Evolutionary conservation across 2,888 invertebrate species (phyloP), one percentile per base, ranked within the genome.

Genomic region (Apotomis capreana): DNA sequence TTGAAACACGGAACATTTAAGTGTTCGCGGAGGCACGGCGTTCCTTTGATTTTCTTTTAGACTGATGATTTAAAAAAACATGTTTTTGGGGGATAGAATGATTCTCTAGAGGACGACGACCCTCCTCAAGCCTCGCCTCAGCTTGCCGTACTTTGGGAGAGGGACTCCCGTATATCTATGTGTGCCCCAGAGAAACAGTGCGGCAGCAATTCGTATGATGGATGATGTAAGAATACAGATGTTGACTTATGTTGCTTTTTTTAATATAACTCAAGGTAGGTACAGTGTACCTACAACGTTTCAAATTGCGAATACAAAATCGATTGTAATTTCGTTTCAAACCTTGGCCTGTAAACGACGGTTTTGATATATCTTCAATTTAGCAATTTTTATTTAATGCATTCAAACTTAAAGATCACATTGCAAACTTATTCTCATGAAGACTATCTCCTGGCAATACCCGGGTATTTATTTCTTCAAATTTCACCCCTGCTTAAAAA

Each of bases 31-130:
- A 10, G 10, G 0, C 10, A 9, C 3, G 49, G 49, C 5, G 5
- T 40, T 49, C 6, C 9, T 10, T 40, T 49, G 6, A 49, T 9
- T 9, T 9, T 49, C 6, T 49, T 49, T 49, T 10, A 10, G 13
- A 9, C 8, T n/a, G 12, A 44, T 13, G 0, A 10, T 15, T 44
- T 44, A 44, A 8, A 40, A 65, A 55, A 46, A 9, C 5, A 54
- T 49, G 54, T 54, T 64, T 40, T 15, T 54, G 6, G 13, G 40
- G 40, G 40, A 6, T 9, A 13, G 46, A 60, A 26, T 40, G 3
- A 64, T 55, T 54, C 15, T 64, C 64, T 6, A 10, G 63, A 64
- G 63, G 15, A 10, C 15, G 63, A n/a, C 52, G 54, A 64, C 64
- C 64, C 54, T 64, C 64, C 10, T 64, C 64, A 64, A 40, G 64